These are phyloP conservation scores for Accipiter virgatus DNA, from an alignment of 2,113 vertebrate species.

Conservation along the genomic window DNA sequence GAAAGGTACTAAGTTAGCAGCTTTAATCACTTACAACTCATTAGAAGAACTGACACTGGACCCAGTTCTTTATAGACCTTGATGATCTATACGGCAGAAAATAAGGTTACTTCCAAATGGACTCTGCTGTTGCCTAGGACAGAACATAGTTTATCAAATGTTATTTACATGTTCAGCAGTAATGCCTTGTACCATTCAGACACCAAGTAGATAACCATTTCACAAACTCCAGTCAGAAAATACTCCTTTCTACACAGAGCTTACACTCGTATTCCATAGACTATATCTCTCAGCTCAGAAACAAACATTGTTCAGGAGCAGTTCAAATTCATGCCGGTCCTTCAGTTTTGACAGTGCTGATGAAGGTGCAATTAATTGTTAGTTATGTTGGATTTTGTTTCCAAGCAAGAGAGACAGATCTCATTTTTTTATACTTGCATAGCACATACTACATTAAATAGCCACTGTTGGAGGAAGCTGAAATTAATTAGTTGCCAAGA, in stretches of 20 bases:
- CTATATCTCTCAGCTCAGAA: background rate
- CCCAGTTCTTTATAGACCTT: background rate
- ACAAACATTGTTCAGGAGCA: rapidly evolving
- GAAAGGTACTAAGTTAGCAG: background rate
- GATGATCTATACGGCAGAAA: background rate
- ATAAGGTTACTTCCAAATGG: background rate
- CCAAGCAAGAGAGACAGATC: background rate
- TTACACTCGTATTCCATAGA: background rate
- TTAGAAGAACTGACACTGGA: background rate
- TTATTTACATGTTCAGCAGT: background rate
- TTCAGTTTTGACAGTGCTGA: background rate
- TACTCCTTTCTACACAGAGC: background rate
- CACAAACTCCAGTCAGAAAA: background rate
- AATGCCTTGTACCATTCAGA: background rate
- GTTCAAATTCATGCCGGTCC: background rate
- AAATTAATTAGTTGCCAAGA: background rate
- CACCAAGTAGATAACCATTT: background rate
- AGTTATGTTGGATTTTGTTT: background rate
- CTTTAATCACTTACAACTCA: background rate
- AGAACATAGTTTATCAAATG: background rate
- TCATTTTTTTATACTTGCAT: background rate
- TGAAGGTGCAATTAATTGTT: background rate
- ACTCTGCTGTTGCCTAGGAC: background rate
- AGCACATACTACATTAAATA: background rate
- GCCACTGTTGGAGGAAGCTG: background rate